Percentiles rank a stretch among this genome's conserved stretches.
phyloP scores from a whole-genome alignment of 1,140 invertebrate genomes.

The Procambarus clarkii region DNA sequence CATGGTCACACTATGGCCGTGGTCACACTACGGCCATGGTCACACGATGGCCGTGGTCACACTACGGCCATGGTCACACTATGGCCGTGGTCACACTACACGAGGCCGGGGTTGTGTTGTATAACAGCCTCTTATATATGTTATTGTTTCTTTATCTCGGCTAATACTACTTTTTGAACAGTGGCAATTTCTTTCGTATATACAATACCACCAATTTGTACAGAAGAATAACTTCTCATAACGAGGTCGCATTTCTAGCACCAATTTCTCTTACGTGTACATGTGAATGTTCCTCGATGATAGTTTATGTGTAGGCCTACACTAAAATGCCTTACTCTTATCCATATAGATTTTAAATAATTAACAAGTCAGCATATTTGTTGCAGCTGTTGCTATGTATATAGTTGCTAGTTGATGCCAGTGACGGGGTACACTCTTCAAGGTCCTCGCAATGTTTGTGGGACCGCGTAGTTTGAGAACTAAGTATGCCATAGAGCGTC shows the following conservation, averaged over 20 bases:
- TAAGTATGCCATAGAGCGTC: background rate
- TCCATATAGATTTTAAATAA: background rate
- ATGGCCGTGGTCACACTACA: too few species aligned
- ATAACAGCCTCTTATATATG: too few species aligned
- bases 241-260: conserved; percentile 18
- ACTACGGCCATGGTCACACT: too few species aligned
- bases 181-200: background rate
- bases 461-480: background rate
- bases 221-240: background rate
- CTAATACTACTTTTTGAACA: conserved; percentile 4
- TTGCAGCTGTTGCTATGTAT: background rate
- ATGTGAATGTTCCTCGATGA: background rate
- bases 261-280: background rate
- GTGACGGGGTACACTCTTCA: background rate
- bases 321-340: background rate
- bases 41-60: too few species aligned
- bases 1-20: too few species aligned
- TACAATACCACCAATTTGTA: conserved; percentile 11
- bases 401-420: background rate
- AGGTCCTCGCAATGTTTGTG: background rate
- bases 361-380: background rate
- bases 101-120: too few species aligned
- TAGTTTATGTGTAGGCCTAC: background rate
- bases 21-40: too few species aligned
- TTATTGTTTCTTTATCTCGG: background rate